Conservation (phyloP, 2,888 invertebrate genomes). For the Laspeyria flexula region DNA sequence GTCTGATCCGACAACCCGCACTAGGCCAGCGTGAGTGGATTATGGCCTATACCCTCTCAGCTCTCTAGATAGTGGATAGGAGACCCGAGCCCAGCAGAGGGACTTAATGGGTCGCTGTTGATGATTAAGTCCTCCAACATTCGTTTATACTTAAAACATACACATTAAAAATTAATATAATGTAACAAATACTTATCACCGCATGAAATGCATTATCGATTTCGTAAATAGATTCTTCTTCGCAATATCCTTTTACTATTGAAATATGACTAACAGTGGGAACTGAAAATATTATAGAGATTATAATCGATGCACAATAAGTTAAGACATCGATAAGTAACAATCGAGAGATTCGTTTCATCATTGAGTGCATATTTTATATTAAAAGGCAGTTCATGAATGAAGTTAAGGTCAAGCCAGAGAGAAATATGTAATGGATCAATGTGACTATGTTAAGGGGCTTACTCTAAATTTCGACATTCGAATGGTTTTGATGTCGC, state of each 20-base stretch:
- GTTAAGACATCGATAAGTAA: constrained; percentile 18
- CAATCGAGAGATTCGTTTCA: constrained; percentile 23
- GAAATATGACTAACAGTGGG: constrained; percentile 10
- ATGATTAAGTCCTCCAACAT: too few species aligned
- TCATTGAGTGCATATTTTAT: constrained; percentile 15
- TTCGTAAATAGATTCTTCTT: constrained; percentile 27
- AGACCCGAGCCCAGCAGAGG: too few species aligned
- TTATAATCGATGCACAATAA: constrained; percentile 21
- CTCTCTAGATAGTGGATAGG: too few species aligned
- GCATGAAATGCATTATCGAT: constrained; percentile 24
- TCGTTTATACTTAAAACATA: constrained; percentile 2
- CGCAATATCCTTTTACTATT: constrained; percentile 19
- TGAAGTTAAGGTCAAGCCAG: constrained; percentile 23
- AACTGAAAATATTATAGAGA: constrained; percentile 21
- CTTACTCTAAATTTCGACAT: too few species aligned
- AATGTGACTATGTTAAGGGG: too few species aligned
- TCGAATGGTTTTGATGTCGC: too few species aligned
- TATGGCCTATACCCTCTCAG: too few species aligned
- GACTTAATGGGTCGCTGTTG: too few species aligned
- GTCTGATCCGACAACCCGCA: too few species aligned
- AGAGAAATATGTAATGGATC: too few species aligned
- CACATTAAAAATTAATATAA: too few species aligned
- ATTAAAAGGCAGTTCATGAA: constrained; percentile 24
- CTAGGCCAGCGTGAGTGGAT: too few species aligned
- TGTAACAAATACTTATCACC: constrained; percentile 11